Evolutionary conservation across 2,113 vertebrate genomes (phyloP).

Genomic region (Pangasianodon gigas): DNA sequence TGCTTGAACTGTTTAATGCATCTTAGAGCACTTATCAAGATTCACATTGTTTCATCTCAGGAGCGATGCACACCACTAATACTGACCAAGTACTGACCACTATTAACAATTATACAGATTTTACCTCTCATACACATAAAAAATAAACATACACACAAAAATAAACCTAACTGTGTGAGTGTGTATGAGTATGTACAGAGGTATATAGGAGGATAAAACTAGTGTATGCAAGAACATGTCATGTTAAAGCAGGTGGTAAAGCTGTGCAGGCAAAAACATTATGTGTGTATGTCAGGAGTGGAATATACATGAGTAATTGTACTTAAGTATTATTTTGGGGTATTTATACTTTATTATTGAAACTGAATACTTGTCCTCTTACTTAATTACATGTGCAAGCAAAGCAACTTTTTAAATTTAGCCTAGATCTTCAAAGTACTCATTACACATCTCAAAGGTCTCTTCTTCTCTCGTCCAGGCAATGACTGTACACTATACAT

Average conservation of each 20-base stretch:
- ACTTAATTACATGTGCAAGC: background rate
- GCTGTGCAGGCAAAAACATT: background rate
- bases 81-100: background rate
- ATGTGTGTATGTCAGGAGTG: background rate
- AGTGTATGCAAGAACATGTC: background rate
- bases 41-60: background rate
- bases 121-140: background rate
- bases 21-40: background rate
- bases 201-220: background rate
- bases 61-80: background rate
- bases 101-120: background rate
- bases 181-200: background rate
- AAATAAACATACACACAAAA: background rate
- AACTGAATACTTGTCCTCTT: background rate
- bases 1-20: background rate
- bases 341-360: background rate
- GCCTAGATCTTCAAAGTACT: background rate
- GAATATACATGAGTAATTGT: background rate
- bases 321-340: background rate
- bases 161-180: background rate
- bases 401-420: background rate
- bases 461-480: background rate
- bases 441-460: background rate
- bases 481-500: background rate
- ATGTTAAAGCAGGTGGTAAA: background rate